Evolutionary conservation across 2,797 vertebrate species (phyloP), one percentile per base, ranked within the genome.

Genomic region (Hoplostethus mediterraneus): DNA sequence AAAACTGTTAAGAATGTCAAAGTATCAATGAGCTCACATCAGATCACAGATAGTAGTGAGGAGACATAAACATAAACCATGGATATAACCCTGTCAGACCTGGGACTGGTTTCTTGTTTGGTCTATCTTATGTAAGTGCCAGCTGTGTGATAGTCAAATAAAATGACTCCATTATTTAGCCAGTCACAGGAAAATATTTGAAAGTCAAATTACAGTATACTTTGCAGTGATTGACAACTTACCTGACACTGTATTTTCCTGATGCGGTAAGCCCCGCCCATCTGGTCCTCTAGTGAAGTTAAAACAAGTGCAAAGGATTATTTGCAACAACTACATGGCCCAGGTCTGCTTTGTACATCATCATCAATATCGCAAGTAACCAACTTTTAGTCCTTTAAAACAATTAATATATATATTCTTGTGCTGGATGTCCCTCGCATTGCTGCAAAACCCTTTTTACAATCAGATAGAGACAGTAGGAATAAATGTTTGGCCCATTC

Each of bases 1-100:
- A 49, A 72, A 76, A 51, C 55, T 55, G 61, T 52, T 67, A 16
- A 25, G 71, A 49, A 70, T n/a, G 78, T 48, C 67, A 73, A 30
- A 65, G 30, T 67, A 65, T 30, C n/a, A 5, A 66, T 60, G 82
- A 31, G 67, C 64, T 79, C 56, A 81, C 73, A 67, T 72, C 65
- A 59, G 73, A n/a, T 83, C 67, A 87, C 71, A 77, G 66, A 36
- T 55, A 70, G 81, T 84, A 72, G 80, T 67, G 77, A 67, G 12
- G 49, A 82, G 76, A 86, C 82, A 63, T 10, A 42, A 86, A 75
- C 69, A 70, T 77, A n/a, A n/a, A n/a, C 63, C 59, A 51, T 72
- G 51, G 21, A 16, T 53, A 53, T 6, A 53, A 40, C 63, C 17
- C 79, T 73, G 14, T 47, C 79, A 71, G 66, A 68, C 17, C 40